Evolutionary conservation across 2,888 invertebrate genomes (phyloP).

Genomic region (Habrosyne pyritoides): DNA sequence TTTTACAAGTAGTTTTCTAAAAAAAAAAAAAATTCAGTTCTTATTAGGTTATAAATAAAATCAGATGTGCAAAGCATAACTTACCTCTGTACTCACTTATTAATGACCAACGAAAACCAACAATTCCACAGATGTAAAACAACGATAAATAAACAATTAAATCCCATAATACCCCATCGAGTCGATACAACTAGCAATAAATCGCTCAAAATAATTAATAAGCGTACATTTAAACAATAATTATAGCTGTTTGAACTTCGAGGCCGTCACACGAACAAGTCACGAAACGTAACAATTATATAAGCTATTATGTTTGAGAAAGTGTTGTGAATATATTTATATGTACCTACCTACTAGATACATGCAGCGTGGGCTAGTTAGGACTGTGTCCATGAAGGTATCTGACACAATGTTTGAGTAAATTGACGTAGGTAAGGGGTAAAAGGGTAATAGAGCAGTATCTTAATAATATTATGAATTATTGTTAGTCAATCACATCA

Average conservation of each 20-base stretch:
- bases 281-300: constrained; percentile 31
- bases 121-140: neutral
- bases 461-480: no score
- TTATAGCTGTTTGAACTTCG: constrained; percentile 12
- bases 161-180: constrained; percentile 16
- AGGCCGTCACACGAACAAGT: constrained; percentile 14
- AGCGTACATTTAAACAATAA: constrained; percentile 30
- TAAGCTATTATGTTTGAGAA: constrained; percentile 34
- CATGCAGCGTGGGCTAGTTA: no score
- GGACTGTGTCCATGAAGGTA: no score
- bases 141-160: constrained; percentile 17
- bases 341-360: neutral
- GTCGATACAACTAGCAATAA: constrained; percentile 18
- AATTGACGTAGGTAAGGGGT: no score
- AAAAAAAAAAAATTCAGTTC: no score
- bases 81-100: neutral
- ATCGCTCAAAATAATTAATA: constrained; percentile 30
- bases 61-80: no score
- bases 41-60: no score
- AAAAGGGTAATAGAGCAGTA: no score
- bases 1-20: no score
- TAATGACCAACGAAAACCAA: neutral
- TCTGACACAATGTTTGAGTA: no score
- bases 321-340: constrained; percentile 12
- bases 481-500: no score